Percentiles rank a stretch among this genome's conserved stretches.
Conservation (phyloP, 2,797 vertebrate genomes). For the Calcarius lapponicus region DNA sequence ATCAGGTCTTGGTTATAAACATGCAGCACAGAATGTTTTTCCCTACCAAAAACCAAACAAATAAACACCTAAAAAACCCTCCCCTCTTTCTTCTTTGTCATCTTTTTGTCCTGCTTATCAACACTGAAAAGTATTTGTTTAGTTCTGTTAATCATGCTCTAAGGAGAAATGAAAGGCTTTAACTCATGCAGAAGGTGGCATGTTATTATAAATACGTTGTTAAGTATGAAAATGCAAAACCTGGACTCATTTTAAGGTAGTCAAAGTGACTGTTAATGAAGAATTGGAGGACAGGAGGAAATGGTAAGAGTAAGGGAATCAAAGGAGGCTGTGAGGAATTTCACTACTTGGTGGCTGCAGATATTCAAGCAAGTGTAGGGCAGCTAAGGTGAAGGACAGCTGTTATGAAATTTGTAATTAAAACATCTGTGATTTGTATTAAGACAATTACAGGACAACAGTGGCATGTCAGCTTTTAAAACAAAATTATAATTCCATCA, state of each 20-base stretch:
- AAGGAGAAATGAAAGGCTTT: not conserved
- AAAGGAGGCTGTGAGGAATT: not conserved
- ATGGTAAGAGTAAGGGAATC: not conserved
- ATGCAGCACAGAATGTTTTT: accelerated
- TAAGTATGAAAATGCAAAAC: not conserved
- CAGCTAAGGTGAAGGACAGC: not conserved
- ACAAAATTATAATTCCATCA: not conserved
- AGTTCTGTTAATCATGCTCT: not conserved
- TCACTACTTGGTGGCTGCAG: not conserved
- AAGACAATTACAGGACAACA: constrained; percentile 24
- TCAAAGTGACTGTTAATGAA: not conserved
- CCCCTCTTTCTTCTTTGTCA: not conserved
- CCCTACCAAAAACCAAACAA: not conserved
- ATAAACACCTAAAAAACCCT: not conserved
- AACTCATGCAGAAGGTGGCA: not conserved
- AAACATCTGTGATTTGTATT: not conserved
- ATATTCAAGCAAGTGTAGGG: not conserved
- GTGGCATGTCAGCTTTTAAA: not conserved
- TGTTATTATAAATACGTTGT: not conserved
- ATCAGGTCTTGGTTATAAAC: not conserved
- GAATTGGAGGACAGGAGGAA: not conserved
- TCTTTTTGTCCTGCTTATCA: not conserved
- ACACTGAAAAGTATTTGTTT: not conserved
- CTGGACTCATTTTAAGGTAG: not conserved
- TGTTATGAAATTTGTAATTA: constrained; percentile 22